Evolutionary conservation across 2,797 vertebrate species (phyloP), one percentile per base, ranked within the genome.

Genomic region (Otolemur crassicaudatus): DNA sequence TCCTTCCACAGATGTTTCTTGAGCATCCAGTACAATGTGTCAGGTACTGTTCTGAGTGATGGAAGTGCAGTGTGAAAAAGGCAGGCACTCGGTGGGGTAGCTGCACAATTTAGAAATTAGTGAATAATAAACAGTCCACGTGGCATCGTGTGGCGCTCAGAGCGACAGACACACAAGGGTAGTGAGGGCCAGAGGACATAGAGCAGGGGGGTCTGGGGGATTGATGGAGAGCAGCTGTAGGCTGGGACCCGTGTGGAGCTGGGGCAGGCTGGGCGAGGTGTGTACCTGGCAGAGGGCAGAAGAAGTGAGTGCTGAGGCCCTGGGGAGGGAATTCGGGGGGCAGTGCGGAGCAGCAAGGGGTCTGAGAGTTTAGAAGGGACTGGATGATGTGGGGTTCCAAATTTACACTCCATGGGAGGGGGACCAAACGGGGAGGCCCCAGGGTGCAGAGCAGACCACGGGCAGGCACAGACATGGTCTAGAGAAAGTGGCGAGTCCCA

Each of bases 401-500:
- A 31, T 43, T 76, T 11, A 31, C 19, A 12, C 43, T 46, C 27
- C 19, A 31, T 23, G 27, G 37, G 87, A 46, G 65, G 29, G 34
- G 81, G 19, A 4, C 19, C 20, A 23, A 0, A 1, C 53, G n/a
- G 80, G 40, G 34, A 19, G 25, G 3, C 27, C 77, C 61, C 20
- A 3, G 69, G 43, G 46, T 19, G 7, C 65, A 67, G 65, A 67
- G 65, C 65, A n/a, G 65, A n/a, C 11, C 16, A 16, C 16, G 23
- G 40, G 19, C 31, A 16, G 37, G 27, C 23, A 1, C 0, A 17
- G 22, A 19, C 8, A 3, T 2, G 20, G 25, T 29, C 14, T 7
- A n/a, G 6, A 76, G 93, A n/a, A 13, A 7, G 13, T 5, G 0
- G 1, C 0, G 60, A 76, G 60, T 23, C 60, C 72, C 1, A 0